These are phyloP conservation scores for Megalurothrips usitatus DNA, from an alignment of 2,888 invertebrate species.

Conservation along the genomic window DNA sequence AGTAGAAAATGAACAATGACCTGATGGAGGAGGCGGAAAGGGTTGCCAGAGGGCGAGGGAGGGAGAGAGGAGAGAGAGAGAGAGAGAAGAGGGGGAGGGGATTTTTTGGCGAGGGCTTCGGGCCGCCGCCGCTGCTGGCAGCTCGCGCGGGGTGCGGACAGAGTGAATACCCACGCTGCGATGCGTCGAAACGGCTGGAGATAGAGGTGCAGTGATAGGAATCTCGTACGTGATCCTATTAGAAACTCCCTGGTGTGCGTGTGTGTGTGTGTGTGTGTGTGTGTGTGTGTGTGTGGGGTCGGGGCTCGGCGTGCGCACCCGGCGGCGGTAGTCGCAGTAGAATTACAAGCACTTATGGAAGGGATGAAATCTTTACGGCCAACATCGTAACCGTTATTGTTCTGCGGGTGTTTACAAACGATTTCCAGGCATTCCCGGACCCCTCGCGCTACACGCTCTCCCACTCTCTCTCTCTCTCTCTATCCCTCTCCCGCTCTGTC, in stretches of 20 bases:
- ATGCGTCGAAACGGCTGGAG: not conserved
- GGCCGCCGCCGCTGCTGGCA: too few species aligned
- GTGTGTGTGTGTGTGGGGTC: not conserved
- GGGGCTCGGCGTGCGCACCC: not conserved
- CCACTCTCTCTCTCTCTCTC: not conserved
- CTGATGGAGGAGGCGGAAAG: not conserved
- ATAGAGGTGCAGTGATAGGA: not conserved
- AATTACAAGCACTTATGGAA: not conserved
- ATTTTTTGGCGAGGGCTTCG: too few species aligned
- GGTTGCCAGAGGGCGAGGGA: not conserved
- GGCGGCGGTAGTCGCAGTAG: not conserved
- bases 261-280: not conserved
- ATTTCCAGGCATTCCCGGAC: not conserved
- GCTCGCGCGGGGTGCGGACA: not conserved
- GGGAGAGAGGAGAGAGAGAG: constrained; percentile 16
- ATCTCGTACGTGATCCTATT: not conserved
- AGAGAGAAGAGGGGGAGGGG: not conserved
- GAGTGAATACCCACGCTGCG: not conserved
- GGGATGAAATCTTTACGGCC: constrained; percentile 24
- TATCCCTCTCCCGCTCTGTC: not conserved
- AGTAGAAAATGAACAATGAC: not conserved
- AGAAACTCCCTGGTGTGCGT: not conserved
- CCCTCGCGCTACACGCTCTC: not conserved
- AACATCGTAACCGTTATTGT: constrained; percentile 13
- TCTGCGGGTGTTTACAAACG: constrained; percentile 1